Evolutionary conservation across 2,113 vertebrate genomes (phyloP).

Genomic region (Tragelaphus imberbis): DNA sequence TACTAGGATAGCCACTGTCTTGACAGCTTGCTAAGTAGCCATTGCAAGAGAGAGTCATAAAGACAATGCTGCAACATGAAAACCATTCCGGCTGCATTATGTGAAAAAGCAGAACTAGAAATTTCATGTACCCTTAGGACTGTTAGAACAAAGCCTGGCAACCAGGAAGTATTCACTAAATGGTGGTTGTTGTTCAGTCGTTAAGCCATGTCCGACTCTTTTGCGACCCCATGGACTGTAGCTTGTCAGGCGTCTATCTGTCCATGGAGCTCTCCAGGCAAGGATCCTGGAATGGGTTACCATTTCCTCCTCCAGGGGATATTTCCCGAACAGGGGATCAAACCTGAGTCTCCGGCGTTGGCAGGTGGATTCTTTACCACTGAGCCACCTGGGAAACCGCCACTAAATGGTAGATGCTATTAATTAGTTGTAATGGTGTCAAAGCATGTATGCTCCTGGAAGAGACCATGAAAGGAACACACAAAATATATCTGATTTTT

Average conservation of each 20-base stretch:
- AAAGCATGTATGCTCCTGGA: neutral
- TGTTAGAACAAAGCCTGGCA: neutral
- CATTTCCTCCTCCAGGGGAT: neutral
- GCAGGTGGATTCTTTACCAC: neutral
- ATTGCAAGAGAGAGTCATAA: neutral
- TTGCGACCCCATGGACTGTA: neutral
- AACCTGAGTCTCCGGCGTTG: neutral
- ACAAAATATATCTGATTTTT: neutral
- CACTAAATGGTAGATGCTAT: neutral
- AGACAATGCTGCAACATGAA: neutral
- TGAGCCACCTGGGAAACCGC: neutral
- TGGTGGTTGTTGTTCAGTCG: neutral
- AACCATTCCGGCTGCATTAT: neutral
- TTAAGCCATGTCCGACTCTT: neutral
- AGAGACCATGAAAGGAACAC: neutral
- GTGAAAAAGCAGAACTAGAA: constrained; percentile 6
- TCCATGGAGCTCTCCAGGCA: neutral
- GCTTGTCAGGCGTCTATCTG: neutral
- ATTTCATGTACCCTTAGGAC: neutral
- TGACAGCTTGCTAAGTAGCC: neutral
- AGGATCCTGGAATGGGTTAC: neutral
- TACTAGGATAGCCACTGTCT: neutral
- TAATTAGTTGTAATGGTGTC: neutral
- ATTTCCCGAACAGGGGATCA: rapidly evolving
- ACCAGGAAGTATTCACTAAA: neutral